Evolutionary conservation across 2,888 invertebrate species (phyloP).

Genomic region (Eucera pruinosa): DNA sequence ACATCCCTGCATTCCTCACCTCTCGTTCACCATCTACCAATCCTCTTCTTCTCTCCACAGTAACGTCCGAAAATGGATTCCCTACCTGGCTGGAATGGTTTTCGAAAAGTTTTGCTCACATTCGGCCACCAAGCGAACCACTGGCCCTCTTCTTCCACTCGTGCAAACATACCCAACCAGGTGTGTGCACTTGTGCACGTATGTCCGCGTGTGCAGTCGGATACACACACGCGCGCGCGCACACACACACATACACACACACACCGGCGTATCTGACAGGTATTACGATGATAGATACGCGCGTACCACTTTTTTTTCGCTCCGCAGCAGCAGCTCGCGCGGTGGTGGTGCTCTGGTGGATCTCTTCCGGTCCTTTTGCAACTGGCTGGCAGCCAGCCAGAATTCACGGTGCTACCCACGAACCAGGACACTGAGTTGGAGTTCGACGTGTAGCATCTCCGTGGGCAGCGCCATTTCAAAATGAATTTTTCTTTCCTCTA

Average conservation of each 20-base stretch:
- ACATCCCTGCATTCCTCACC: constrained; percentile 16
- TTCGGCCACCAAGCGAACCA: constrained; percentile 15
- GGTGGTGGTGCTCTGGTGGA: constrained; percentile 40
- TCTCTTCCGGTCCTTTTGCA: constrained; percentile 70
- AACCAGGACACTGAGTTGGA: constrained; percentile 69
- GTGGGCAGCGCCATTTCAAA: constrained; percentile 71
- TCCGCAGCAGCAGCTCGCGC: too few relatives aligned
- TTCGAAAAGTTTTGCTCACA: constrained; percentile 60
- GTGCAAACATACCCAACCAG: constrained; percentile 4
- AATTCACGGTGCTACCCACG: constrained; percentile 67
- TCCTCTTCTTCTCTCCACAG: constrained; percentile 7
- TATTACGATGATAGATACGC: constrained; percentile 73
- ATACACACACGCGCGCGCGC: too few relatives aligned
- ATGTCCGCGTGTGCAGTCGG: not conserved
- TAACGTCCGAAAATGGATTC: constrained; percentile 67
- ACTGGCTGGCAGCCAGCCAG: constrained; percentile 73
- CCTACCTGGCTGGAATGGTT: constrained; percentile 59
- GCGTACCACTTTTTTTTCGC: constrained; percentile 64
- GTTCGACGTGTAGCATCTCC: constrained; percentile 65
- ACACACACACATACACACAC: not conserved
- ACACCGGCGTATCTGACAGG: constrained; percentile 55
- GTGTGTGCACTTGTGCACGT: not conserved
- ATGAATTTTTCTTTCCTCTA: constrained; percentile 67
- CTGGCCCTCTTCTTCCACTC: constrained; percentile 11
- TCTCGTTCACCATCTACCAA: not conserved